Evolutionary conservation across 1,140 invertebrate species (phyloP), one percentile per base, ranked within the genome.

Genomic region (Eciton burchellii): DNA sequence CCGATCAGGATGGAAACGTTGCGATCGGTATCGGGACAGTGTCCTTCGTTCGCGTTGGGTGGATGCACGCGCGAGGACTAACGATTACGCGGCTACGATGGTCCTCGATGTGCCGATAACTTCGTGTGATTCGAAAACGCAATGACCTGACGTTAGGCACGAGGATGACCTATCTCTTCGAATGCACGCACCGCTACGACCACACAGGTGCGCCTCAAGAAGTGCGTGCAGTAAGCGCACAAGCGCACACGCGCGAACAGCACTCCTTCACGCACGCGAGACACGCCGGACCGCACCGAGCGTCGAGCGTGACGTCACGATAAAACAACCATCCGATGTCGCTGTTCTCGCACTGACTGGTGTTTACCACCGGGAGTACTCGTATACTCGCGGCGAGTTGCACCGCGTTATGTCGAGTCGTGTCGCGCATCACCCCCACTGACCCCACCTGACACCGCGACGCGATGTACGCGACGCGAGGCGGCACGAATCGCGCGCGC

Each of bases 361-460:
- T 89, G 88, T 89, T 89, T 89, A 89, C 88, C 83, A 89, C 87
- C 85, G 87, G 84, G 77, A 63, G 68, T 47, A 60, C 60, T 45
- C 47, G 72, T 41, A 19, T 41, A 57, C 24, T 45, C 65, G 49
- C 54, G 41, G 12, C 29, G 57, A 79, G 54, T 59, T 66, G 54
- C 56, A 60, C 26, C 52, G 66, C 56, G 83, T 24, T n/a, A 12
- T 49, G 14, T 71, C 29, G 26, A 47, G 26, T 70, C n/a, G 26
- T 24, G 21, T 62, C 59, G 59, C n/a, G 21, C 54, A 6, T 56
- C 54, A 11, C 21, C 56, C 11, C n/a, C 11, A 11, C 29, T 59
- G 59, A 60, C 57, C 83, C 77, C 68, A 49, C 66, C 65, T 56
- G 45, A 49, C 66, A 12, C 43, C 60, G 63, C 45, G 47, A 35